Percentiles rank a stretch among this genome's conserved stretches.
These are phyloP conservation scores for Cyprinella venusta DNA, from an alignment of 2,797 vertebrate species.

Conservation along the genomic window DNA sequence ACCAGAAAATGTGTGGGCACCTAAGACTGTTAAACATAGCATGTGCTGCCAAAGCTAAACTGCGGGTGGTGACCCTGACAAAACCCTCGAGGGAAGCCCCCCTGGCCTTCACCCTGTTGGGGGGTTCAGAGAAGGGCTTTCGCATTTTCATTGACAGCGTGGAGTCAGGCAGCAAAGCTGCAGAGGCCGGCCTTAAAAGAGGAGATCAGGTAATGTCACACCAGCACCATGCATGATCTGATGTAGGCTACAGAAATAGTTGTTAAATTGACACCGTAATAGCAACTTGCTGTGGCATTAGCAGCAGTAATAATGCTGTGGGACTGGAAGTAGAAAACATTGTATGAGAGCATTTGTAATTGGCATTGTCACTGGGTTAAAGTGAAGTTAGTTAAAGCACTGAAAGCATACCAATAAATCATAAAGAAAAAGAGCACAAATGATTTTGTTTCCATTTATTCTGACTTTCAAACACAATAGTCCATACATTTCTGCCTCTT, in stretches of 20 bases:
- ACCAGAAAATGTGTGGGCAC: slow-evolving; percentile 98
- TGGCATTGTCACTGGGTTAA: slow-evolving; percentile 14
- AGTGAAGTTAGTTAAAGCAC: background rate
- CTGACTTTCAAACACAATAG: background rate
- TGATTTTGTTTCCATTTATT: background rate
- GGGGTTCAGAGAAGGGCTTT: slow-evolving; percentile 96
- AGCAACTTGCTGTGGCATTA: slow-evolving; percentile 13
- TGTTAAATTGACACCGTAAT: slow-evolving; percentile 29
- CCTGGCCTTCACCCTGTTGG: slow-evolving; percentile 92
- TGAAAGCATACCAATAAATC: background rate
- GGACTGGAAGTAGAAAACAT: slow-evolving; percentile 7
- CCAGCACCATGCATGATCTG: background rate
- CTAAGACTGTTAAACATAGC: slow-evolving; percentile 98
- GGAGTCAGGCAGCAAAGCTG: slow-evolving; percentile 93
- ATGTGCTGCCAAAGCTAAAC: slow-evolving; percentile 97
- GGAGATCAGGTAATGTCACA: slow-evolving; percentile 89
- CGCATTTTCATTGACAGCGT: slow-evolving; percentile 97
- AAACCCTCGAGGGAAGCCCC: slow-evolving; percentile 96
- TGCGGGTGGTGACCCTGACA: slow-evolving; percentile 92
- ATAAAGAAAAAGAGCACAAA: slow-evolving; percentile 16
- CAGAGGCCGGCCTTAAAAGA: slow-evolving; percentile 93
- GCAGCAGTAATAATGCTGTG: background rate
- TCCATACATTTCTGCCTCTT: background rate
- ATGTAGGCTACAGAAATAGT: slow-evolving; percentile 16
- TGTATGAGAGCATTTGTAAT: slow-evolving; percentile 20